These are phyloP conservation scores for Pseudomyrmex concolor DNA, from an alignment of 1,140 invertebrate species.

Conservation along the genomic window DNA sequence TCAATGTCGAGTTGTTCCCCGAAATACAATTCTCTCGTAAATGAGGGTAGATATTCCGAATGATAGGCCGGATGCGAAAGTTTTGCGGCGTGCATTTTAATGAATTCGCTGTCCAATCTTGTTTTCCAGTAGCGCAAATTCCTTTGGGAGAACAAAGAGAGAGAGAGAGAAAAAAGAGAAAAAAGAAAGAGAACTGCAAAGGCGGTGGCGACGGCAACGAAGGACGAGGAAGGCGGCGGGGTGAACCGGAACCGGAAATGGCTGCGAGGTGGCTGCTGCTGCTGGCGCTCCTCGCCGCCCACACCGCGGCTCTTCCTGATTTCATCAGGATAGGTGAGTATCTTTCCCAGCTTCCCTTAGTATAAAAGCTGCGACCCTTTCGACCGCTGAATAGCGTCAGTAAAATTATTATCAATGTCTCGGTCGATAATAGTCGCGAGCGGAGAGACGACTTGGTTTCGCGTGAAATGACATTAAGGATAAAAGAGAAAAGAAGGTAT, in stretches of 20 bases:
- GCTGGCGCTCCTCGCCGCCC: conserved; percentile 77
- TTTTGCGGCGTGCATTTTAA: conserved; percentile 74
- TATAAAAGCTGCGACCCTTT: conserved; percentile 59
- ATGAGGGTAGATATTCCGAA: conserved; percentile 53
- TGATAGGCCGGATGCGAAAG: conserved; percentile 61
- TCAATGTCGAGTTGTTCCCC: background rate
- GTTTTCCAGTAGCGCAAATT: conserved; percentile 74
- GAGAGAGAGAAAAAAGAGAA: background rate
- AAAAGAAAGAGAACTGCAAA: conserved; percentile 16
- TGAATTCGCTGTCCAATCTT: conserved; percentile 74
- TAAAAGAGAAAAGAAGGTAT: background rate
- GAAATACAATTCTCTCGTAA: conserved; percentile 51
- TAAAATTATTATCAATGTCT: conserved; percentile 58
- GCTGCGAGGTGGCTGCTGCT: conserved; percentile 79
- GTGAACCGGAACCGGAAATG: conserved; percentile 78
- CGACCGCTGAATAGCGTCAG: conserved; percentile 42
- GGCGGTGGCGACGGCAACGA: conserved; percentile 40
- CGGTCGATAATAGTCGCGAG: conserved; percentile 38
- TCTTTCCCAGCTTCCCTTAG: conserved; percentile 65
- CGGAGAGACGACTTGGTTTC: conserved; percentile 9
- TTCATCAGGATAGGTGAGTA: conserved; percentile 83
- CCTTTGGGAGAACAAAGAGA: conserved; percentile 53
- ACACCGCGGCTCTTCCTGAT: conserved; percentile 81
- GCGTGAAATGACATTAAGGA: background rate
- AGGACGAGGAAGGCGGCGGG: conserved; percentile 60